Conservation (phyloP, 2,797 vertebrate genomes). For the Argyrosomus regius region DNA sequence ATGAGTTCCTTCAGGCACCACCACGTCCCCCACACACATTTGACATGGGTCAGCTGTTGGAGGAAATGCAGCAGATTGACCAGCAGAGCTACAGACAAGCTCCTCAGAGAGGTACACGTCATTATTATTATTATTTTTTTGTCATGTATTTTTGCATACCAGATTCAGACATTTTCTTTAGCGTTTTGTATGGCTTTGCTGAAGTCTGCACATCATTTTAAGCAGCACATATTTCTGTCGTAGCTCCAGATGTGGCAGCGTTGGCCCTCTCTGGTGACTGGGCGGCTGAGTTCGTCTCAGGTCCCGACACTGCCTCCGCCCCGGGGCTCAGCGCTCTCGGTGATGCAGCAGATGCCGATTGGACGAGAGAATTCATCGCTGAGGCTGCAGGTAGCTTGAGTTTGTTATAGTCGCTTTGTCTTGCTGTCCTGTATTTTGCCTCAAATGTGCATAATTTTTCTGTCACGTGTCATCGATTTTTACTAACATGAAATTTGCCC, state of each 20-base stretch:
- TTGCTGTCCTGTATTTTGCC: conserved; percentile 5
- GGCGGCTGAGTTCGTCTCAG: conserved; percentile 92
- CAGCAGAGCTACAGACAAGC: conserved; percentile 96
- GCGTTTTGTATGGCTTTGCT: neutral
- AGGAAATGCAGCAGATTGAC: conserved; percentile 99
- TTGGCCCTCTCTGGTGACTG: conserved; percentile 96
- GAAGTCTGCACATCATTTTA: neutral
- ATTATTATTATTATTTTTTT: neutral
- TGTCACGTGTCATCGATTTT: conserved; percentile 24
- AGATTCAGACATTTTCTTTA: neutral
- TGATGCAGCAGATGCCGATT: conserved; percentile 93
- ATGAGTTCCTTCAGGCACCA: conserved; percentile 95
- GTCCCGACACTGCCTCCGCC: conserved; percentile 82
- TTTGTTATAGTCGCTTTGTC: conserved; percentile 16
- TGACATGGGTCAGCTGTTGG: conserved; percentile 98
- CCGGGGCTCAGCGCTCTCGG: conserved; percentile 86
- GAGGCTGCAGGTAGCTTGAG: conserved; percentile 91
- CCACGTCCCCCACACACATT: conserved; percentile 94
- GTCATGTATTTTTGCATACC: neutral
- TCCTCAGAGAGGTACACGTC: conserved; percentile 92
- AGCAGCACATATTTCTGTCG: conserved; percentile 19
- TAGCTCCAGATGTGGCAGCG: conserved; percentile 96
- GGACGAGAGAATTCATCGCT: conserved; percentile 98
- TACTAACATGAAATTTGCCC: conserved; percentile 11
- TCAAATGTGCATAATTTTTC: conserved; percentile 22